These are phyloP conservation scores for Phortica variegata DNA, from an alignment of 1,140 invertebrate species.

Conservation along the genomic window DNA sequence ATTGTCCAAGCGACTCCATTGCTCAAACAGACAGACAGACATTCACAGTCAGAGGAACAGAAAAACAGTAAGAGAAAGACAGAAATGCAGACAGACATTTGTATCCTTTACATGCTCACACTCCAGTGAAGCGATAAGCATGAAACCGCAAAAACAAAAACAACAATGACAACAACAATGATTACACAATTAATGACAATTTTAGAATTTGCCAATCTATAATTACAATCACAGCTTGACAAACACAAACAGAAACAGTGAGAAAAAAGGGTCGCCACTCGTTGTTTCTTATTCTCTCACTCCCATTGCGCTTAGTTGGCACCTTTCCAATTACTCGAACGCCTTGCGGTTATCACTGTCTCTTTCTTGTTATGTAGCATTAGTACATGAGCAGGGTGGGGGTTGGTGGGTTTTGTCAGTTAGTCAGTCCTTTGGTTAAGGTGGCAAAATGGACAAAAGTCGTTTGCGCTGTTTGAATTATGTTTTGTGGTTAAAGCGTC, in stretches of 20 bases:
- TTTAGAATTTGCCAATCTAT: constrained; percentile 52
- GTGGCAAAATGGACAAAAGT: too few relatives aligned
- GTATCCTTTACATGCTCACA: background rate
- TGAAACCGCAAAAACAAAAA: constrained; percentile 2
- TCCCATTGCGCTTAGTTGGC: too few relatives aligned
- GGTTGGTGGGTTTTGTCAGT: constrained; percentile 3
- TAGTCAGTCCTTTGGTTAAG: too few relatives aligned
- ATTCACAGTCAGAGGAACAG: background rate
- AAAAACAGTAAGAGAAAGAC: constrained; percentile 6
- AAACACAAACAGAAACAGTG: too few relatives aligned
- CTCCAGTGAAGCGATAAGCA: constrained; percentile 5
- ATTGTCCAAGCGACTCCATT: constrained; percentile 46
- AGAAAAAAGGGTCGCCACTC: too few relatives aligned
- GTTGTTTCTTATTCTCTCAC: too few relatives aligned
- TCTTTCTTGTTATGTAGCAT: too few relatives aligned
- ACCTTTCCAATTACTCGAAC: too few relatives aligned
- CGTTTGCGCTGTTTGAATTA: constrained; percentile 30
- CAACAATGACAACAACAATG: constrained; percentile 6
- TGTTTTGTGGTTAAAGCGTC: constrained; percentile 45
- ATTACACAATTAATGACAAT: constrained; percentile 52
- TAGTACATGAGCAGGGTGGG: too few relatives aligned
- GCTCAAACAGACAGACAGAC: constrained; percentile 38
- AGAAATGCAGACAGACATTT: too few relatives aligned
- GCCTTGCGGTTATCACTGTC: too few relatives aligned
- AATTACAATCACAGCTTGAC: constrained; percentile 44